These are phyloP conservation scores for Campoplex capitator DNA, from an alignment of 2,888 invertebrate species.

Conservation along the genomic window DNA sequence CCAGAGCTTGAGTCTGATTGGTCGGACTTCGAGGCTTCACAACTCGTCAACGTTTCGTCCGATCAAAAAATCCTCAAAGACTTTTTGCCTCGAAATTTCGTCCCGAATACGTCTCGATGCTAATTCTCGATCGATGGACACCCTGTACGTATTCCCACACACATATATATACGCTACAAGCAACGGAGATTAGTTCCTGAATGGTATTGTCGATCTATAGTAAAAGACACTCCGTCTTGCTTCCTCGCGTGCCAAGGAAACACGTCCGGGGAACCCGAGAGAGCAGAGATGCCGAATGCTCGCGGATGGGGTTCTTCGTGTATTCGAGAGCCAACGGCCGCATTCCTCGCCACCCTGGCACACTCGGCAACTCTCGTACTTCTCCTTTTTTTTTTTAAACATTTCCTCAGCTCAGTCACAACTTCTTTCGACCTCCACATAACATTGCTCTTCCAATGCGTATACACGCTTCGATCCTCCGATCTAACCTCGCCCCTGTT, in stretches of 20 bases:
- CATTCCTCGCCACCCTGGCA: constrained; percentile 76
- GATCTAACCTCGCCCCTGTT: constrained; percentile 8
- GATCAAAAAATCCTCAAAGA: neutral
- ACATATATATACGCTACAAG: neutral
- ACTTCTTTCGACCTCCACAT: constrained; percentile 55
- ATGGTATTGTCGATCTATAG: constrained; percentile 26
- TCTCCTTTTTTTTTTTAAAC: constrained; percentile 21
- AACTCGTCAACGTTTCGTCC: neutral
- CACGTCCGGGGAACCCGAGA: constrained; percentile 44
- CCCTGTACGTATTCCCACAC: neutral
- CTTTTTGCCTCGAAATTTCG: neutral
- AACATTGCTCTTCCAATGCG: constrained; percentile 51
- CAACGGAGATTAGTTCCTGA: constrained; percentile 7
- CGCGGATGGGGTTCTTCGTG: constrained; percentile 73
- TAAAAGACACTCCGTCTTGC: constrained; percentile 43
- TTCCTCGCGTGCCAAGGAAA: constrained; percentile 65
- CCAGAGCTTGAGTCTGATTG: neutral
- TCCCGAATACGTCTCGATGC: neutral
- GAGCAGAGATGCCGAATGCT: constrained; percentile 74
- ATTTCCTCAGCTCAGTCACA: constrained; percentile 50
- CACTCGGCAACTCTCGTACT: constrained; percentile 64
- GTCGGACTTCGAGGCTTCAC: neutral
- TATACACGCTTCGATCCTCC: constrained; percentile 30
- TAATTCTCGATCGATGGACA: neutral
- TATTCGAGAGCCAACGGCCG: constrained; percentile 76